Evolutionary conservation across 2,113 vertebrate species (phyloP).

Genomic region (Oxyura jamaicensis): DNA sequence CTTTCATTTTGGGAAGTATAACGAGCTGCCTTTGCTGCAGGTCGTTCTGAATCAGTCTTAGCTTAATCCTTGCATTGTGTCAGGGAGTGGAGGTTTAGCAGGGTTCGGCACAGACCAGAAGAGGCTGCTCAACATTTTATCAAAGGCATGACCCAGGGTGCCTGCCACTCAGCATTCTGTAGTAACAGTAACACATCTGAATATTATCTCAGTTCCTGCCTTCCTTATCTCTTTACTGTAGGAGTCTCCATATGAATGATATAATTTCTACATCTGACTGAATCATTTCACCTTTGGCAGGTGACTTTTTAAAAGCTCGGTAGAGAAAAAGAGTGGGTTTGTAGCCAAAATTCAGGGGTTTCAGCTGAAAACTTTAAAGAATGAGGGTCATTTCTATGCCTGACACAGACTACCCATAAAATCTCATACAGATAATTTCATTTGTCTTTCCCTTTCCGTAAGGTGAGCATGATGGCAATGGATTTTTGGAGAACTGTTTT

Average conservation of each 20-base stretch:
- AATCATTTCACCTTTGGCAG: not conserved
- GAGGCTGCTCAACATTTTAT: not conserved
- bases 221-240: not conserved
- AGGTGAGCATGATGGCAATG: not conserved
- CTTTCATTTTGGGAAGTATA: not conserved
- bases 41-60: not conserved
- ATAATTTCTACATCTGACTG: not conserved
- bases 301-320: not conserved
- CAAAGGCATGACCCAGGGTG: not conserved
- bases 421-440: not conserved
- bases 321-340: not conserved
- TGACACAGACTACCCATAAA: not conserved
- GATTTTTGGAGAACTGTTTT: not conserved
- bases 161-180: not conserved
- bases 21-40: not conserved
- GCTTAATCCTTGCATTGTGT: not conserved
- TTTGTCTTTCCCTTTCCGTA: not conserved
- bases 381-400: not conserved
- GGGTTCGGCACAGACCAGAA: not conserved
- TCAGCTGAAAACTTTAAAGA: not conserved
- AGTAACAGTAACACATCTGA: not conserved
- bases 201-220: not conserved
- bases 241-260: not conserved
- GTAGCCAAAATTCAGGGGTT: not conserved
- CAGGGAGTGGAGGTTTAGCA: not conserved